Conservation (phyloP, 35 echinoderm and acorn worm species). For the Ptychodera flava region DNA sequence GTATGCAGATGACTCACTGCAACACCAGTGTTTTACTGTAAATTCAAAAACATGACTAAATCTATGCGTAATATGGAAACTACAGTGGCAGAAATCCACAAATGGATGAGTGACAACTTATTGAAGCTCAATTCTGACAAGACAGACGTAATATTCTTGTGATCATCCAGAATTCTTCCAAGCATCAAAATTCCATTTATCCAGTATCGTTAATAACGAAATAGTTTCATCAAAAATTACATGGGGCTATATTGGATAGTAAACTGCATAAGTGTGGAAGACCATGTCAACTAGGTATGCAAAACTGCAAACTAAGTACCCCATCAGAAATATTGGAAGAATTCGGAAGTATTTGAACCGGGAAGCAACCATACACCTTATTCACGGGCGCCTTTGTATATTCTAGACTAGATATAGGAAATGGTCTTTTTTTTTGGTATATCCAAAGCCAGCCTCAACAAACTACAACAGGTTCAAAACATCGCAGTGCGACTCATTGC, state of each 20-base stretch:
- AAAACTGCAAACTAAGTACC: neutral
- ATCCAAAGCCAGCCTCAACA: neutral
- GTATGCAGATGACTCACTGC: conserved; percentile 48
- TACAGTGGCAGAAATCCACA: neutral
- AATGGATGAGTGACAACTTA: neutral
- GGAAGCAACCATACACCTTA: neutral
- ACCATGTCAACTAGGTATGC: neutral
- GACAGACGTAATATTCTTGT: neutral
- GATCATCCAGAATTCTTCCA: neutral
- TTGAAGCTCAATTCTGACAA: neutral
- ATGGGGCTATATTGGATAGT: too few species aligned
- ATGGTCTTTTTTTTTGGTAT: neutral
- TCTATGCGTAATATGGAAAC: neutral
- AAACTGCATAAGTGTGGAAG: too few species aligned
- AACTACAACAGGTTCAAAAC: neutral
- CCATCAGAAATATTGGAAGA: neutral
- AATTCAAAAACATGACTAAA: neutral
- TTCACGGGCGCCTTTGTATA: neutral
- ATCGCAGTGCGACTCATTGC: neutral
- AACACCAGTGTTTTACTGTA: conserved; percentile 5
- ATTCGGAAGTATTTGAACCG: neutral
- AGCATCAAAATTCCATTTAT: neutral
- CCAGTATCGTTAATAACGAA: neutral
- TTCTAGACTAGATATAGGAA: neutral
- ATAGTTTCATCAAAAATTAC: neutral